A percentile compares a stretch with the other conserved stretches of the same genome.
Conservation (phyloP, 2,797 vertebrate genomes). For the Cuniculus paca region DNA sequence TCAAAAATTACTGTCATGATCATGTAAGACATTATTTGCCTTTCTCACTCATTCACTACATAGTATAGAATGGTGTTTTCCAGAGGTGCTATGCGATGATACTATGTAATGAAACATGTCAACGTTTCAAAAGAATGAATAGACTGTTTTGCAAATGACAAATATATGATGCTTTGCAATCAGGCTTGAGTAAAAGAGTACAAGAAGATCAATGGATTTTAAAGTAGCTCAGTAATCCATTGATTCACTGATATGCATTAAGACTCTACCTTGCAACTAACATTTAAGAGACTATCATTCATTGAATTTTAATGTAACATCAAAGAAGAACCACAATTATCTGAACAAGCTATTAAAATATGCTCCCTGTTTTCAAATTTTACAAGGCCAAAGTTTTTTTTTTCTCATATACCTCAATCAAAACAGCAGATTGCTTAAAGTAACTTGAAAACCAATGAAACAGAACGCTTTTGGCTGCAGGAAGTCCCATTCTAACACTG, state of each 20-base stretch:
- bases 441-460: background rate
- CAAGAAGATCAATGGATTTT: background rate
- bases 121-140: background rate
- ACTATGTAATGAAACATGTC: background rate
- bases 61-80: background rate
- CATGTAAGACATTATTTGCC: background rate
- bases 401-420: background rate
- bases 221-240: background rate
- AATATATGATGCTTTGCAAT: background rate
- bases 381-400: background rate
- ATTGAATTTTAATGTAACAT: background rate
- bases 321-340: background rate
- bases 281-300: background rate
- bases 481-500: background rate
- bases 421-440: background rate
- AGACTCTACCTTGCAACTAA: background rate
- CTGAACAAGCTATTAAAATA: background rate
- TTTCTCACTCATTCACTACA: background rate
- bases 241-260: background rate
- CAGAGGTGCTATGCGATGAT: background rate
- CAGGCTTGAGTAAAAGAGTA: background rate
- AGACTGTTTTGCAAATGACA: conserved; percentile 31
- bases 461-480: background rate
- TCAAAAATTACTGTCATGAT: background rate
- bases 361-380: background rate